phyloP scores from a whole-genome alignment of 2,888 invertebrate species.

The Tipula unca region DNA sequence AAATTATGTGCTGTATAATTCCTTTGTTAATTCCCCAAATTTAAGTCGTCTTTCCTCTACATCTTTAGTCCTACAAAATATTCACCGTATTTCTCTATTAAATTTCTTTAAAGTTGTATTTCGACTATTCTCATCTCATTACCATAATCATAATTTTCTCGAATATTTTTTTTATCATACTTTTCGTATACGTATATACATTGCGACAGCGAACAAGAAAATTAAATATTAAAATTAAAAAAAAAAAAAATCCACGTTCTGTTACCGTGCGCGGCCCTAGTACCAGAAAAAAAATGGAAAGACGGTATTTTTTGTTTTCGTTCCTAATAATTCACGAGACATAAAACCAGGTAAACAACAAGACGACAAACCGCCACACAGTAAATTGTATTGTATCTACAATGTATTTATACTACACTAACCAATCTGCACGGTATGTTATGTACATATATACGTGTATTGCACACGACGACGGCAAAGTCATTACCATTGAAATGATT shows the following conservation, averaged over 20 bases:
- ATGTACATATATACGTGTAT: no score
- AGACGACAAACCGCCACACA: background rate
- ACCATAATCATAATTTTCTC: conserved; percentile 8
- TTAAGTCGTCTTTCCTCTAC: background rate
- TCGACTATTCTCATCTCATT: conserved; percentile 3
- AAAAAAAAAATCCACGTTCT: background rate
- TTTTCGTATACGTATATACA: background rate
- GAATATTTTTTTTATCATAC: background rate
- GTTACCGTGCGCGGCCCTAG: background rate
- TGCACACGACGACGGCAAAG: background rate
- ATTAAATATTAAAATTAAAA: conserved; percentile 14
- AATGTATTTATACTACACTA: background rate
- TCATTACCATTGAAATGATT: background rate
- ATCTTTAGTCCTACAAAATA: background rate
- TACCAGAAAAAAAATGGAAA: background rate
- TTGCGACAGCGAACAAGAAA: conserved; percentile 8
- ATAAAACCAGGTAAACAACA: background rate
- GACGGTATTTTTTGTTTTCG: background rate
- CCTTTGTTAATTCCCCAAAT: background rate
- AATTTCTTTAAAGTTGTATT: background rate
- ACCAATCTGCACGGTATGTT: background rate
- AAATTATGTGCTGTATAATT: background rate
- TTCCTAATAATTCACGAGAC: background rate
- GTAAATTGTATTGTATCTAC: background rate
- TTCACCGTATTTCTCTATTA: background rate